Evolutionary conservation across 2,113 vertebrate genomes (phyloP).

Genomic region (Vidua chalybeata): DNA sequence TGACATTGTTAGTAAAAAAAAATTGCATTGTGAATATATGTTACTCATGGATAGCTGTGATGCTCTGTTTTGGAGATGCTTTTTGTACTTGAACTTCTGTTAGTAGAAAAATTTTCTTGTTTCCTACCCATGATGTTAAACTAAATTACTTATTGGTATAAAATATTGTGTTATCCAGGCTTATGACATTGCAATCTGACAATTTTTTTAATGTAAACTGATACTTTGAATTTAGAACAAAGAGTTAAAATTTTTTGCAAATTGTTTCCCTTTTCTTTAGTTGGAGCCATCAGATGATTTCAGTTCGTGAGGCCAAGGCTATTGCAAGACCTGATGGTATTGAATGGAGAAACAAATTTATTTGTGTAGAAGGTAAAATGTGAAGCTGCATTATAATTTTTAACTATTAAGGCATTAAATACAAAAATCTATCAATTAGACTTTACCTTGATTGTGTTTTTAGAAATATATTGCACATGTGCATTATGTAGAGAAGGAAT

Average conservation of each 20-base stretch:
- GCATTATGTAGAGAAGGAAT: not conserved
- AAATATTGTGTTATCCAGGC: not conserved
- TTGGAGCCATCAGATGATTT: conserved; percentile 89
- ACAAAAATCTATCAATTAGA: not conserved
- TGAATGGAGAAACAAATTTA: conserved; percentile 93
- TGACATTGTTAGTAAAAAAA: not conserved
- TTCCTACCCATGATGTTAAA: not conserved
- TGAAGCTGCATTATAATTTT: not conserved
- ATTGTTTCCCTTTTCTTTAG: conserved; percentile 71
- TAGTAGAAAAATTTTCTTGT: not conserved
- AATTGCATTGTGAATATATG: not conserved
- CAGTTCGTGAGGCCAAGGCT: conserved; percentile 87
- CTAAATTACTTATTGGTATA: not conserved
- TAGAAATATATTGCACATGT: not conserved
- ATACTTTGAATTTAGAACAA: not conserved
- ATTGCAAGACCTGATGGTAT: conserved; percentile 78
- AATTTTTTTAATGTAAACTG: not conserved
- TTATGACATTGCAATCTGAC: not conserved
- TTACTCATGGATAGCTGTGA: not conserved
- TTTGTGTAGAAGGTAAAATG: conserved; percentile 93
- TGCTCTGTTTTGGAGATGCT: not conserved
- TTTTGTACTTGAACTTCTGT: not conserved
- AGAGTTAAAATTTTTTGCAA: not conserved
- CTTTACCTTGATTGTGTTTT: not conserved
- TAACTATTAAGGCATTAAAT: not conserved